phyloP scores from a whole-genome alignment of 2,113 vertebrate species.

The Nibea coibor region DNA sequence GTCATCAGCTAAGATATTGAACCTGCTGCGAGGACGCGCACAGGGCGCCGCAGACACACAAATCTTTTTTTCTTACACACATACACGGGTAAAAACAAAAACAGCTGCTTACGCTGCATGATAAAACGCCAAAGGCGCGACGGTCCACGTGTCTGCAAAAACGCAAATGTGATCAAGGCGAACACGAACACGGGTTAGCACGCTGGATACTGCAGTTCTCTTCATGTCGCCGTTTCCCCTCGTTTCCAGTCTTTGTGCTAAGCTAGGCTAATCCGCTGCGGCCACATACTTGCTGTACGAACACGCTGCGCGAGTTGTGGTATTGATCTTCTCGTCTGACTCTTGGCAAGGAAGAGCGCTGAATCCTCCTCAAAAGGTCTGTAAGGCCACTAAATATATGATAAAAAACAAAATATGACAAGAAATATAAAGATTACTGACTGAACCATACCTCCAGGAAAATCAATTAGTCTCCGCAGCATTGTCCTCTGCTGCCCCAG shows the following conservation, averaged over 20 bases:
- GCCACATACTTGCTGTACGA: not conserved
- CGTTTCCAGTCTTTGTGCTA: not conserved
- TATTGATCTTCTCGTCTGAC: not conserved
- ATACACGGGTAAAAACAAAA: not conserved
- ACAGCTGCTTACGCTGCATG: not conserved
- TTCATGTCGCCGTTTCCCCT: not conserved
- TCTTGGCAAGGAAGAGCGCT: not conserved
- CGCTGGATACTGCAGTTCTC: not conserved
- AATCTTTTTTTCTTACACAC: not conserved
- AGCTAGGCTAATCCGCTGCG: not conserved
- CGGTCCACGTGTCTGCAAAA: not conserved
- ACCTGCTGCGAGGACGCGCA: constrained; percentile 33
- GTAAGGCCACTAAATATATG: not conserved
- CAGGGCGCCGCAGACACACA: constrained; percentile 7
- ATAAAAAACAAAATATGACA: not conserved
- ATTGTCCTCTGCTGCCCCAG: too few relatives aligned
- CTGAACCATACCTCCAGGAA: not conserved
- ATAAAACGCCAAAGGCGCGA: not conserved
- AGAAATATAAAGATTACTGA: not conserved
- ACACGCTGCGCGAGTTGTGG: not conserved
- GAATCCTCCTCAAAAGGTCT: not conserved
- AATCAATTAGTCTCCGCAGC: not conserved
- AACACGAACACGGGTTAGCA: not conserved
- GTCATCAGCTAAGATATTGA: constrained; percentile 49
- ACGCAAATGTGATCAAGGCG: not conserved